phyloP scores from a whole-genome alignment of 2,797 vertebrate genomes.

The Amblyraja radiata region DNA sequence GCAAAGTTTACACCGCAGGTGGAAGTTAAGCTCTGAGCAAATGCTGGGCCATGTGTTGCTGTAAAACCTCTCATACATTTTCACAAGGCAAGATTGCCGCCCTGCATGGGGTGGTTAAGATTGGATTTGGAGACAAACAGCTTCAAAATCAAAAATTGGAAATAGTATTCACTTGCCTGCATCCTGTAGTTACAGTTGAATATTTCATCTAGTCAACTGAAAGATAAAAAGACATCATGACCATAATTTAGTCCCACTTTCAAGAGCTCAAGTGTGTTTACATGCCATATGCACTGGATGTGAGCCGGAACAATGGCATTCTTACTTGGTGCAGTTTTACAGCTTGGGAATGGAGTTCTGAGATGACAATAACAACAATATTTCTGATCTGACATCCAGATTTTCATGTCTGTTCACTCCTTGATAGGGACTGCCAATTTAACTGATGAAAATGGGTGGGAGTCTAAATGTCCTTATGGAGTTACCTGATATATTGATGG shows the following conservation, averaged over 20 bases:
- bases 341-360: not conserved
- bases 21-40: not conserved
- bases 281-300: too few species aligned
- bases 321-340: too few species aligned
- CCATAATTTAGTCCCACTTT: not conserved
- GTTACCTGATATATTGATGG: too few species aligned
- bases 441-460: not conserved
- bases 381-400: not conserved
- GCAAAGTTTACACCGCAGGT: too few species aligned
- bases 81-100: not conserved
- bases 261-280: not conserved
- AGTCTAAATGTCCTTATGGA: not conserved
- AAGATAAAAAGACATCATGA: not conserved
- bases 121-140: not conserved
- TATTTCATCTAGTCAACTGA: not conserved
- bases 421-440: not conserved
- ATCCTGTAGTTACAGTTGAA: not conserved
- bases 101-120: not conserved
- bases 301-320: too few species aligned
- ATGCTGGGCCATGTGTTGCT: too few species aligned
- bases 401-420: not conserved
- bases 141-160: not conserved
- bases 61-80: not conserved
- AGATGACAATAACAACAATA: not conserved
- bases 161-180: not conserved